Conservation (phyloP, 2,888 invertebrate species). For the Deilephila elpenor region DNA sequence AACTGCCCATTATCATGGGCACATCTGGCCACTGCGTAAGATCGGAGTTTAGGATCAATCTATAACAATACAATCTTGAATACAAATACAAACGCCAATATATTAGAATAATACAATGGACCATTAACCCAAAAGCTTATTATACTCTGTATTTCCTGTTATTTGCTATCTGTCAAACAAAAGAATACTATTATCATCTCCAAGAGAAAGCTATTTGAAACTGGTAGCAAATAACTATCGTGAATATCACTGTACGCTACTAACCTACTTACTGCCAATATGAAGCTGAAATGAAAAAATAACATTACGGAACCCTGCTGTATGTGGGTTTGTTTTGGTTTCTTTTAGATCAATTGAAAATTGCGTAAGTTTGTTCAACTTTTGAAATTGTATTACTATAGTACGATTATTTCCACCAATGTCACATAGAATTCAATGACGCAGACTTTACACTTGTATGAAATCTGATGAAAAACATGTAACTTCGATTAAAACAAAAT, state of each 20-base stretch:
- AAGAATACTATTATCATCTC: constrained; percentile 20
- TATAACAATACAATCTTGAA: neutral
- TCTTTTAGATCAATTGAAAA: too few species aligned
- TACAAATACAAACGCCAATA: constrained; percentile 2
- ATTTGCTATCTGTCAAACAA: constrained; percentile 26
- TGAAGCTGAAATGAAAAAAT: constrained; percentile 1
- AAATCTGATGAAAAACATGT: too few species aligned
- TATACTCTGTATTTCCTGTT: constrained; percentile 25
- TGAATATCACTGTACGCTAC: constrained; percentile 23
- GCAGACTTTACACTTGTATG: too few species aligned
- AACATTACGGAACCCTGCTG: neutral
- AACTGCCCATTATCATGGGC: neutral
- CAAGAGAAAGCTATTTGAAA: constrained; percentile 25
- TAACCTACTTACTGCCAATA: constrained; percentile 19
- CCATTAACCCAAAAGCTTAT: constrained; percentile 26
- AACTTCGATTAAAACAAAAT: too few species aligned
- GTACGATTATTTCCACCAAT: too few species aligned
- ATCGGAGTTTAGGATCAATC: neutral
- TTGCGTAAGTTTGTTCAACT: too few species aligned
- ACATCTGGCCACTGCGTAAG: neutral
- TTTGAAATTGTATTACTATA: too few species aligned
- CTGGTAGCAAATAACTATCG: constrained; percentile 22
- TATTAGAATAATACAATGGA: constrained; percentile 11
- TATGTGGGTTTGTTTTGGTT: too few species aligned
- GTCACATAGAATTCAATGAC: too few species aligned